phyloP scores from a whole-genome alignment of 2,797 vertebrate species.

The Lacerta viridis region DNA sequence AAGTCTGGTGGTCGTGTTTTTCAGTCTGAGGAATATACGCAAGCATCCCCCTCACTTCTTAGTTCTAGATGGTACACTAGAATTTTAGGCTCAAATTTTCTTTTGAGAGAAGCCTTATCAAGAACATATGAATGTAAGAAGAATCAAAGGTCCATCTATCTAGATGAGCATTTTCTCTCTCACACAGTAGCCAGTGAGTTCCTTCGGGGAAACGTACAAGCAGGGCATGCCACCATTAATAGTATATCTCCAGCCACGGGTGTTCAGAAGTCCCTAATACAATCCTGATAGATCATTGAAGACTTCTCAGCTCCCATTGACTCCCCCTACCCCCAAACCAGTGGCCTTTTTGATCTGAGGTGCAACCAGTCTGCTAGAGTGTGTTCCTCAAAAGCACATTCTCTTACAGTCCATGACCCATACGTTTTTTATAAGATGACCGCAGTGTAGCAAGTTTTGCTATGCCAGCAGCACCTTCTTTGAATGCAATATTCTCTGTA shows the following conservation, averaged over 20 bases:
- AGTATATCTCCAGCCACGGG: not conserved
- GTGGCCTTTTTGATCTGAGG: not conserved
- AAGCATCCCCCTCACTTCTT: not conserved
- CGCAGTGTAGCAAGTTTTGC: no score
- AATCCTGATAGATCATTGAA: no score
- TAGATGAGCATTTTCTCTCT: not conserved
- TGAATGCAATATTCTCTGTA: slow-evolving; percentile 38
- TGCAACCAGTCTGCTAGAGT: no score
- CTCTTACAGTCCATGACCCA: not conserved
- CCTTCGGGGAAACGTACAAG: not conserved
- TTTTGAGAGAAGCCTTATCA: not conserved
- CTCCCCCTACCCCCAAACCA: not conserved
- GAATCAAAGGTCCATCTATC: not conserved
- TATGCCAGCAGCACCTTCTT: slow-evolving; percentile 7
- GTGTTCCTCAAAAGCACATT: not conserved
- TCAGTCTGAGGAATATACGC: not conserved
- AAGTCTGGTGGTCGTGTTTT: not conserved
- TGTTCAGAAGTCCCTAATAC: not conserved
- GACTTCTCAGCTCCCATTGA: no score
- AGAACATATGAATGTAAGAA: not conserved
- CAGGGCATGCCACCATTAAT: not conserved
- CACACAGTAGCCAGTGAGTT: not conserved
- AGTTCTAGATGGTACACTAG: not conserved
- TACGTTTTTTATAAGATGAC: not conserved
- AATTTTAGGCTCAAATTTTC: not conserved